phyloP scores from a whole-genome alignment of 2,888 invertebrate species.

The Drosophila demipolita region DNA sequence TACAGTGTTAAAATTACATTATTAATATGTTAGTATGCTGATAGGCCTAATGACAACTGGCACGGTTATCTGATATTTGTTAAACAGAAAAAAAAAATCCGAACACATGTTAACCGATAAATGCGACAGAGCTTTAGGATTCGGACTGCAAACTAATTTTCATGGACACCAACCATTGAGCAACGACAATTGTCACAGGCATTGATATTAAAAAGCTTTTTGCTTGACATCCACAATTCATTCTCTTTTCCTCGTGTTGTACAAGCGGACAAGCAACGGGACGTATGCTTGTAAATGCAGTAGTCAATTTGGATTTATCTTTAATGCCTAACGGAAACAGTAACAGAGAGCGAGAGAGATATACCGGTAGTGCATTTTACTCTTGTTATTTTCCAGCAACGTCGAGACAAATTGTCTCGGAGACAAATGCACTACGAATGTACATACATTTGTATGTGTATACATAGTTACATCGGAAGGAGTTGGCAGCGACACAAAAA shows the following conservation, averaged over 20 bases:
- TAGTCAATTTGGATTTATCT: neutral
- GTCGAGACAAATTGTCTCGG: slow-evolving; percentile 43
- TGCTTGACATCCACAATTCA: neutral
- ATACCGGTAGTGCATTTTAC: slow-evolving; percentile 29
- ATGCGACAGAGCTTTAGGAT: neutral
- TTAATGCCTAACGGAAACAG: neutral
- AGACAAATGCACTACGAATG: slow-evolving; percentile 1
- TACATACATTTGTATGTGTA: neutral
- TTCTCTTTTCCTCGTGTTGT: neutral
- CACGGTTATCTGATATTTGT: neutral
- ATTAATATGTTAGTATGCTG: neutral
- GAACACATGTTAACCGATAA: neutral
- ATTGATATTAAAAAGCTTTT: neutral
- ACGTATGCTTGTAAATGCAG: slow-evolving; percentile 6
- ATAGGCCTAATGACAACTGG: neutral
- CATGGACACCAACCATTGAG: neutral
- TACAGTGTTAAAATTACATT: neutral
- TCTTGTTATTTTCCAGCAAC: slow-evolving; percentile 12
- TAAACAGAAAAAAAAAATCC: neutral
- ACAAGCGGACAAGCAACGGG: neutral
- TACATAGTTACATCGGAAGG: slow-evolving; percentile 34
- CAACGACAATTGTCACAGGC: neutral
- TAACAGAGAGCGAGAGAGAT: neutral
- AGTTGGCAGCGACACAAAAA: neutral
- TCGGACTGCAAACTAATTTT: neutral